Conservation (phyloP, 1,140 invertebrate species). For the Drosophila kurseongensis region DNA sequence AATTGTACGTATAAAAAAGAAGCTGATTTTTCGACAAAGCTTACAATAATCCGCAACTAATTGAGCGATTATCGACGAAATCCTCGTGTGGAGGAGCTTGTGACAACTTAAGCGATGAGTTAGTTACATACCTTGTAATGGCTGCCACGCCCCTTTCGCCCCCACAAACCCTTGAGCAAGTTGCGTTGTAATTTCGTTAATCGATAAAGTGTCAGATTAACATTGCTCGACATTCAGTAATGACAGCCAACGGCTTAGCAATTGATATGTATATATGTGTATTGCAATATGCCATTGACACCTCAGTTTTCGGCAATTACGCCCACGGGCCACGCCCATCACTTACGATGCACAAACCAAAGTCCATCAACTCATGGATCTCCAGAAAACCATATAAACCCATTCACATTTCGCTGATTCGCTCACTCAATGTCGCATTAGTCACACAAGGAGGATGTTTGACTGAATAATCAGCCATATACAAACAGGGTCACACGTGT, state of each 20-base stretch:
- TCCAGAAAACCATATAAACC: background rate
- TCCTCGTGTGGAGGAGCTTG: background rate
- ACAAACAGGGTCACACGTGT: constrained; percentile 8
- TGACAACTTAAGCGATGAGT: constrained; percentile 17
- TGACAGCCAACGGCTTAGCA: constrained; percentile 18
- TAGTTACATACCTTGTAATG: constrained; percentile 20
- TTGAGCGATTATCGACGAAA: constrained; percentile 19
- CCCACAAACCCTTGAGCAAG: background rate
- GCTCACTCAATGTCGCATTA: constrained; percentile 29
- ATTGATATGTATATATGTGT: background rate
- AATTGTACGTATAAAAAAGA: background rate
- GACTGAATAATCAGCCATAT: constrained; percentile 38
- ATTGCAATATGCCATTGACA: constrained; percentile 25
- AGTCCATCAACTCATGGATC: constrained; percentile 5
- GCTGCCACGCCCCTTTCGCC: background rate
- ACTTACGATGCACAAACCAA: constrained; percentile 28
- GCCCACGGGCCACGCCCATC: constrained; percentile 20
- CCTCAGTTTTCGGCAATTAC: constrained; percentile 24
- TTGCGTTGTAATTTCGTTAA: constrained; percentile 35
- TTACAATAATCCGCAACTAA: constrained; percentile 17
- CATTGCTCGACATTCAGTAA: constrained; percentile 39
- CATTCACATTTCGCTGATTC: background rate
- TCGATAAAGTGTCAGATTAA: constrained; percentile 53
- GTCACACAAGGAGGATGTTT: constrained; percentile 40
- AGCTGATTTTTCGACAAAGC: background rate